Percentiles rank a stretch among this genome's conserved stretches.
Conservation (phyloP, 2,888 invertebrate genomes). For the Sympetrum striolatum region DNA sequence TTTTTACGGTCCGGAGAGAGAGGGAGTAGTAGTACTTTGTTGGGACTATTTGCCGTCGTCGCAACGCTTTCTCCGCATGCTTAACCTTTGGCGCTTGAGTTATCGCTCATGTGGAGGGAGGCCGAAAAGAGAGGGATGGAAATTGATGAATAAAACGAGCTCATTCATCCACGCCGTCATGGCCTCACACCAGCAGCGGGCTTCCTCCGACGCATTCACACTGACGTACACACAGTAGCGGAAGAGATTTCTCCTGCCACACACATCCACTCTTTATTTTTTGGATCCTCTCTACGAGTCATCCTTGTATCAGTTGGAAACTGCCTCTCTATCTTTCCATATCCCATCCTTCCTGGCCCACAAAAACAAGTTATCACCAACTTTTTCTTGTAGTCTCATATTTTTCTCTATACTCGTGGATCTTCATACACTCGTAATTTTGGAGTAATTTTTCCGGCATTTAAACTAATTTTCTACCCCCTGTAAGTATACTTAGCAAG, state of each 20-base stretch:
- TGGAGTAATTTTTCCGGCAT: no score
- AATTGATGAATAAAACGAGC: background rate
- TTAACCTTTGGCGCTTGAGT: background rate
- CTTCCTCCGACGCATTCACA: background rate
- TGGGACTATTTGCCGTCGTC: background rate
- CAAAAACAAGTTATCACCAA: no score
- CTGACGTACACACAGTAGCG: background rate
- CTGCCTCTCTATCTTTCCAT: no score
- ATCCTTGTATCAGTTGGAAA: no score
- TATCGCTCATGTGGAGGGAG: background rate
- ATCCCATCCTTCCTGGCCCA: no score
- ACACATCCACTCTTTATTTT: background rate
- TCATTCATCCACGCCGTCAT: background rate
- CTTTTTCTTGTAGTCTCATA: no score
- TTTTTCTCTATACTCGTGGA: no score
- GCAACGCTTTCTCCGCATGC: background rate
- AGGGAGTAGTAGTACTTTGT: background rate
- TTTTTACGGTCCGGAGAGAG: background rate
- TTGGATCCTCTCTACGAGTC: no score
- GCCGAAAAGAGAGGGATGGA: background rate
- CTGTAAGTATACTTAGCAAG: no score
- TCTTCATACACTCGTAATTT: no score
- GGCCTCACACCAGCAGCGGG: background rate
- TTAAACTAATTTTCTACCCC: no score
- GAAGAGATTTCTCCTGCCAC: background rate